A percentile compares a stretch with the other conserved stretches of the same genome.
Evolutionary conservation across 2,888 invertebrate genomes (phyloP).

Genomic region (Drosophila niveifrons): DNA sequence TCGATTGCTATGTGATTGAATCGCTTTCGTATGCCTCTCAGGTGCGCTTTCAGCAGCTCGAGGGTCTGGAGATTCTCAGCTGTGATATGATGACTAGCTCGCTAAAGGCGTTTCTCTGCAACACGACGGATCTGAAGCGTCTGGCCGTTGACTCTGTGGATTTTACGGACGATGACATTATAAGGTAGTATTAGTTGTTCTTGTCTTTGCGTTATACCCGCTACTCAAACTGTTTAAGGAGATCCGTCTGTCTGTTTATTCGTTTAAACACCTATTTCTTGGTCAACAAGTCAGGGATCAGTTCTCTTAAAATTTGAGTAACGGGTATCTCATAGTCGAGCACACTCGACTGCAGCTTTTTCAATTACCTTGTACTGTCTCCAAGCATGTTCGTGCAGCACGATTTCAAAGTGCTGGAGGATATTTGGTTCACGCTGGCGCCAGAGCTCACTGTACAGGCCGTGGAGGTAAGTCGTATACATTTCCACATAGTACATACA

Average conservation of each 20-base stretch:
- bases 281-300: too few relatives aligned
- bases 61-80: conserved; percentile 89
- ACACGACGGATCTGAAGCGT: conserved; percentile 88
- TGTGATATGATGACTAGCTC: conserved; percentile 87
- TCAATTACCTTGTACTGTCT: not conserved
- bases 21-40: conserved; percentile 87
- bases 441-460: conserved; percentile 88
- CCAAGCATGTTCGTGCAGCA: conserved; percentile 88
- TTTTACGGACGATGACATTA: conserved; percentile 89
- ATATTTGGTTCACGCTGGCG: conserved; percentile 90
- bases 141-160: conserved; percentile 89
- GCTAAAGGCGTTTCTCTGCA: conserved; percentile 88
- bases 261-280: not conserved
- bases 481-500: not conserved
- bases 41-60: conserved; percentile 87
- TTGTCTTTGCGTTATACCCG: not conserved
- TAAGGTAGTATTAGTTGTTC: conserved; percentile 85
- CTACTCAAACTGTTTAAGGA: not conserved
- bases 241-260: not conserved
- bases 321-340: not conserved
- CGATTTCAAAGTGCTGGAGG: conserved; percentile 88
- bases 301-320: not conserved
- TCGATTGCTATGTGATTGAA: conserved; percentile 90
- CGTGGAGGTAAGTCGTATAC: conserved; percentile 86
- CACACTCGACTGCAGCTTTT: not conserved